Evolutionary conservation across 2,888 invertebrate genomes (phyloP).

Genomic region (Rapana venosa): DNA sequence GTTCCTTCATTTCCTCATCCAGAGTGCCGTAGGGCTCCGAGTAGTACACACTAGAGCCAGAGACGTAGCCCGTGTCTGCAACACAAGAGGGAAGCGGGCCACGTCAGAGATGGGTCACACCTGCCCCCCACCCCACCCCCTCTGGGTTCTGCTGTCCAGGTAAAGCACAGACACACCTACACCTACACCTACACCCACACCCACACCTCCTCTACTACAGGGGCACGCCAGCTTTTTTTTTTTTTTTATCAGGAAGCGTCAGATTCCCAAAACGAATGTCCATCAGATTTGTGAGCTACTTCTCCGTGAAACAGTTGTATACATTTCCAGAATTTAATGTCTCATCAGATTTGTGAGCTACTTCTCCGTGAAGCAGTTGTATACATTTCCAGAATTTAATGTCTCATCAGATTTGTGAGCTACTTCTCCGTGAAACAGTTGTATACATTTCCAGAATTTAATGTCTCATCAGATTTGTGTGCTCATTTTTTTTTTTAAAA

Average conservation of each 20-base stretch:
- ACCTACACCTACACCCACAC: not conserved
- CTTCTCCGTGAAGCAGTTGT: no score
- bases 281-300: not conserved
- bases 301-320: no score
- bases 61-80: constrained; percentile 42
- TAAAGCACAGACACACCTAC: not conserved
- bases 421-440: no score
- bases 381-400: no score
- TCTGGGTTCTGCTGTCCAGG: not conserved
- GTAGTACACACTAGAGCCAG: constrained; percentile 44
- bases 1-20: constrained; percentile 42
- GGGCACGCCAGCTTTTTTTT: no score
- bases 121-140: not conserved
- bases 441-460: no score
- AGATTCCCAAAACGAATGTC: not conserved
- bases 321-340: no score
- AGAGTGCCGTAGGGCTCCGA: constrained; percentile 42
- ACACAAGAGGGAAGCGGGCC: not conserved
- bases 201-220: not conserved
- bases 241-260: no score
- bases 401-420: no score
- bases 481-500: no score
- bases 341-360: no score
- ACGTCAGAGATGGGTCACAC: not conserved
- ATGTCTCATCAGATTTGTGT: no score